Base-by-base conservation (phyloP, 2,113 vertebrate genomes). In the Campylomormyrus tamandua region DNA sequence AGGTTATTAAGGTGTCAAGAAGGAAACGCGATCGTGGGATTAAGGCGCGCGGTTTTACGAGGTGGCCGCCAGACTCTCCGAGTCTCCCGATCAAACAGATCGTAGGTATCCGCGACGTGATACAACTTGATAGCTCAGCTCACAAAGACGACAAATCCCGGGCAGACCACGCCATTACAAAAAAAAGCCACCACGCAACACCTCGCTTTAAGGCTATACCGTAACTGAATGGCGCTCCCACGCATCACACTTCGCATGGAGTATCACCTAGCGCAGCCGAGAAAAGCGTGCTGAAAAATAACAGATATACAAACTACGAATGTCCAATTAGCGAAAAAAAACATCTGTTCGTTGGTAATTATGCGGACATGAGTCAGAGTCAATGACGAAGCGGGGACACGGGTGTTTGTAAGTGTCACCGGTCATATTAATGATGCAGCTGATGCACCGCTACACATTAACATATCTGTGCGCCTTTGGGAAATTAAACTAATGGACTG, bases 401-500 rank as follows among this genome's bases (percentile, higher is more conserved):
- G 48, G n/a, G 50, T 17, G 35, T 39, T 87, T 87, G 48, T 49
- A 52, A 35, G 48, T 87, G 49, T 87, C 48, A 87, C 35, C 50
- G 9, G 49, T 56, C 85, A 56, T 53, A 87, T 35, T 87, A 53
- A 87, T 87, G 49, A 87, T 87, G 85, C 49, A 87, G 48, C n/a
- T 48, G 46, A 52, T 50, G 48, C 84, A 86, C 84, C 27, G 15
- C 27, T 31, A 87, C 50, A 87, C 50, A 53, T 53, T 53, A 53
- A 35, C 39, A 48, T 45, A 45, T 84, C 19, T 24, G 83, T 5
- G 50, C 13, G 83, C 83, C 50, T 19, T 53, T 87, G 85, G 85
- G 85, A 87, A 87, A 87, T 53, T 87, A 53, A 87, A n/a, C 85
- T 87, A 87, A 87, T 87, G 46, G 50, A 87, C 49, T 56, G 42